These are phyloP conservation scores for Calameuta pallipes DNA, from an alignment of 2,888 invertebrate genomes.

Conservation along the genomic window DNA sequence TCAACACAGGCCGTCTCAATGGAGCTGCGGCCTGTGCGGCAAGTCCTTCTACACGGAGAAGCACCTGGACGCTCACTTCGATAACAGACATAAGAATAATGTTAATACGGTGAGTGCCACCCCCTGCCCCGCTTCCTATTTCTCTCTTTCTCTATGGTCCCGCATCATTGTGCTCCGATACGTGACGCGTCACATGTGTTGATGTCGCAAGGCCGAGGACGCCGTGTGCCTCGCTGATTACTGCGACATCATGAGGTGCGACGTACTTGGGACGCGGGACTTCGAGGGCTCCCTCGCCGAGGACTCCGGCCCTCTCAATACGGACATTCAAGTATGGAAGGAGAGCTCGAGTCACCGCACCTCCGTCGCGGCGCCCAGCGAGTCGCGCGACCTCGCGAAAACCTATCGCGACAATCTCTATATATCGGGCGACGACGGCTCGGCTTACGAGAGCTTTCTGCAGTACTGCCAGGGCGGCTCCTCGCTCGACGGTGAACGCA, in stretches of 20 bases:
- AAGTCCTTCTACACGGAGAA: slow-evolving; percentile 92
- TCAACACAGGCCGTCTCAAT: slow-evolving; percentile 87
- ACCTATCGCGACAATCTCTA: slow-evolving; percentile 7
- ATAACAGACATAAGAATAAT: slow-evolving; percentile 86
- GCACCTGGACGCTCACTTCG: slow-evolving; percentile 88
- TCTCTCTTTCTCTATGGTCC: neutral
- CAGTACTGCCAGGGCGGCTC: slow-evolving; percentile 37
- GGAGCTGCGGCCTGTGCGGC: slow-evolving; percentile 92
- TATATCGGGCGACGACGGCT: slow-evolving; percentile 25
- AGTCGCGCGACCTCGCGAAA: slow-evolving; percentile 47
- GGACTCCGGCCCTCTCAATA: slow-evolving; percentile 75
- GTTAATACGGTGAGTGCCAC: slow-evolving; percentile 77
- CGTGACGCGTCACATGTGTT: too few relatives aligned
- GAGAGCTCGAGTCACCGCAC: slow-evolving; percentile 78
- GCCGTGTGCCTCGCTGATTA: slow-evolving; percentile 93
- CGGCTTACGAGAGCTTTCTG: slow-evolving; percentile 31
- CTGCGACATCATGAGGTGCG: slow-evolving; percentile 96
- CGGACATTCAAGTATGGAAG: slow-evolving; percentile 84
- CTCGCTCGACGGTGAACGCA: slow-evolving; percentile 31
- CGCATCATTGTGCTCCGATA: neutral
- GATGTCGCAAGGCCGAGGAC: slow-evolving; percentile 79
- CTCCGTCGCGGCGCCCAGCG: slow-evolving; percentile 45
- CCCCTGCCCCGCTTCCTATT: neutral
- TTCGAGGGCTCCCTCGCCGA: slow-evolving; percentile 68
- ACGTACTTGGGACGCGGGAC: slow-evolving; percentile 83